Evolutionary conservation across 35 echinoderm and acorn worm genomes (phyloP), one percentile per base, ranked within the genome.

Genomic region (Ophioderma brevispina): DNA sequence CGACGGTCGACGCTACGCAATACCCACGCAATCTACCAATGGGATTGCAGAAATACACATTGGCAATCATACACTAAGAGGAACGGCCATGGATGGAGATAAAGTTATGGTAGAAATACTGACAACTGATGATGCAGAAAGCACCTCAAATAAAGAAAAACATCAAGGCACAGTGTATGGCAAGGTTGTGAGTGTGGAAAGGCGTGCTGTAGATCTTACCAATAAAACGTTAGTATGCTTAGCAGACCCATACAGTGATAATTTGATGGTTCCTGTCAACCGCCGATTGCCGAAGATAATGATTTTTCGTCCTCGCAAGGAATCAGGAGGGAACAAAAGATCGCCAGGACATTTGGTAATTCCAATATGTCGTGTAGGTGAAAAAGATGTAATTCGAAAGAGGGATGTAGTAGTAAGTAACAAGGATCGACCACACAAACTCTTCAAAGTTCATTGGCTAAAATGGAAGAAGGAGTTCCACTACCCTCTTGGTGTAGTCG

Each of bases 401-500:
- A 25, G 78, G 56, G 36, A 87, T 75, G 85, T 87, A 23, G 77
- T 52, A 2, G 84, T 92, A 36, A 87, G 76, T 0, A 92, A 92
- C 52, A 92, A 92, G 32, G 84, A 92, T 37, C 91, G 91, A 1
- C 85, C 39, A 32, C 84, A 92, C 38, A 87, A 81, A 79, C 76
- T 92, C 13, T 92, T 92, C 55, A 46, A 87, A 37, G 91, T 92
- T 13, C 41, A 76, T 5, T 92, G 49, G 36, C 80, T 59, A 39
- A 80, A 80, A 35, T 92, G 91, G 91, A 31, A 79, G 15, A 21
- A 43, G 2, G 37, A 81, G 30, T 52, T 41, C 15, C 36, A 75
- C 1, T 93, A 97, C 55, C 95, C 95, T 19, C 15, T 93, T 33
- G 91, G 95, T 21, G 81, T 93, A 13, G 88, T 93, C 38, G 87